Base-by-base conservation (phyloP, 2,797 vertebrate genomes). In the Gadopsis bispinosus region DNA sequence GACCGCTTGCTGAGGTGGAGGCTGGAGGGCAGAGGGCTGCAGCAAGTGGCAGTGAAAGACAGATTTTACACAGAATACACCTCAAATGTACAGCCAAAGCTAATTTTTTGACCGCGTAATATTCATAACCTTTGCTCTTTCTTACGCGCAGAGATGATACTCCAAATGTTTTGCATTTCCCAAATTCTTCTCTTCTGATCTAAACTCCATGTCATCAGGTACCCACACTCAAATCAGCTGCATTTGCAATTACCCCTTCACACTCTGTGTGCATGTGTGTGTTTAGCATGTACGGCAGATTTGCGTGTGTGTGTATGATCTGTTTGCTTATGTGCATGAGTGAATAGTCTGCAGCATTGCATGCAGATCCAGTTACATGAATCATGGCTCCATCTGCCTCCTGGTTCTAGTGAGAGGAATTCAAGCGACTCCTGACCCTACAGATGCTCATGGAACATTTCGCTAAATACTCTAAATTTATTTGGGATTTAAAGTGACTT, bases 301-400 rank as follows among this genome's bases (percentile, higher is more conserved):
- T 69, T 84, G 72, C 58, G 51, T 41, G 6, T 37, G 35, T 76
- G 20, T 79, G 67, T 63, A 75, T 82, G 79, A 79, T 89, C 73
- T 79, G 72, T 84, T 88, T 93, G 84, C 88, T 87, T 85, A 75
- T 89, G 79, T 89, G 85, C 88, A 86, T 92, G 90, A 90, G 88
- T 92, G 90, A 89, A 50, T 88, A 45, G 75, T 85, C 76, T 87
- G 81, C 86, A 88, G 81, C 4, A 3, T 84, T 88, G 87, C 88
- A 90, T 92, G 80, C 85, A 75, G 81, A 91, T 88, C 66, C 70
- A 75, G 75, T 79, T 75, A 63, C 61, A 67, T 83, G 84, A 91
- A 88, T 88, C 77, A 85, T 73, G 61, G 73, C 83, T 91, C 89
- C 91, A 92, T 93, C 92, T 94, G 89, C 80, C 85, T 81, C 77